Base-by-base conservation (phyloP, 2,888 invertebrate species). In the Prosopocoilus inquinatus region DNA sequence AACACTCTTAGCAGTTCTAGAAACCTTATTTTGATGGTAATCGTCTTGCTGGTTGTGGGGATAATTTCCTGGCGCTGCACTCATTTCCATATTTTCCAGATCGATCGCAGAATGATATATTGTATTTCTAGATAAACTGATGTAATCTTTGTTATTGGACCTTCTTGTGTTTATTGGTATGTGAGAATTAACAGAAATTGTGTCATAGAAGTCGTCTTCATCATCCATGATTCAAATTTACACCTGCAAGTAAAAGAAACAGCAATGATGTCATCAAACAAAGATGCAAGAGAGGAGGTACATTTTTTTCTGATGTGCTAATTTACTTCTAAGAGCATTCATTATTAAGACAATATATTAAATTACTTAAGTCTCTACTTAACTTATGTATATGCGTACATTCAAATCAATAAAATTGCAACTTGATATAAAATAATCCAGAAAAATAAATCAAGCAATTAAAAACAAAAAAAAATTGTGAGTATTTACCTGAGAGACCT, bases 21-120 rank as follows among this genome's bases (percentile, higher is more conserved):
- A 78, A 76, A 82, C 81, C 81, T 82, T 81, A 73, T 79, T 66
- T 58, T 60, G 61, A 50, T 55, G 57, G 32, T 47, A 47, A 11
- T 55, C 48, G 11, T 46, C n/a, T 12, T 28, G 34, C 50, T 44
- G 53, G 50, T 50, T 50, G 41, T 47, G 53, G 32, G 33, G 20
- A 5, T 16, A 11, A 15, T 33, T 28, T 33, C 28, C 46, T 9
- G 20, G 4, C 33, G 45, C 20, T 13, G 49, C 50, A 53, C 20
- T 53, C 53, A 47, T 51, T 53, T 46, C 53, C 50, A 47, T 56
- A 68, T 80, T 67, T 3, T 79, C 79, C 57, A 84, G 69, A 71
- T 84, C 83, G 41, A 81, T 78, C 1, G 82, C 81, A 49, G 84
- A 84, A 65, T 83, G 82, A 67, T 84, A 84, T 39, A 84, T 78